Percentiles rank a stretch among this genome's conserved stretches.
Evolutionary conservation across 2,797 vertebrate species (phyloP).

Genomic region (Enteromius argenteus): DNA sequence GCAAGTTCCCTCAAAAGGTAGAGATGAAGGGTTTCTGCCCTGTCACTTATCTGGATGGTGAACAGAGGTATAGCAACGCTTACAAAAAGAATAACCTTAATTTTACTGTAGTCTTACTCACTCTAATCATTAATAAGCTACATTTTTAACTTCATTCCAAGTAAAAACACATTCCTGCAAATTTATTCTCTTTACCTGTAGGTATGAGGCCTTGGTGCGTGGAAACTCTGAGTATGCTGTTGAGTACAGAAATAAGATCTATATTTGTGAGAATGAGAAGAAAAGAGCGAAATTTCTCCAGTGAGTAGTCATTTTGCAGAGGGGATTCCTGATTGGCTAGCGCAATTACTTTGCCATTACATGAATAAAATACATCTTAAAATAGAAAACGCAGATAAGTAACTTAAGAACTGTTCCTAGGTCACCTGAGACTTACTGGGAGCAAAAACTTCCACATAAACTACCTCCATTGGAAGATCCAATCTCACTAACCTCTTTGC

Average conservation of each 20-base stretch:
- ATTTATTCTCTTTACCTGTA: slow-evolving; percentile 61
- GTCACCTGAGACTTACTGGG: slow-evolving; percentile 86
- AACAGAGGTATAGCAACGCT: slow-evolving; percentile 80
- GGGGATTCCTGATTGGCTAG: not conserved
- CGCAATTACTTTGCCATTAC: not conserved
- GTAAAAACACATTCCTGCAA: not conserved
- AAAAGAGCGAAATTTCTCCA: slow-evolving; percentile 90
- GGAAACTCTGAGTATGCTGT: slow-evolving; percentile 84
- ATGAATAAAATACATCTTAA: not conserved
- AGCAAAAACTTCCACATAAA: slow-evolving; percentile 88
- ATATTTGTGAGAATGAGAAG: slow-evolving; percentile 85
- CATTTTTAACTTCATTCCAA: not conserved
- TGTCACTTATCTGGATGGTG: slow-evolving; percentile 90
- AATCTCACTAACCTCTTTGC: slow-evolving; percentile 86
- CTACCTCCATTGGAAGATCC: slow-evolving; percentile 87
- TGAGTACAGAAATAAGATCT: slow-evolving; percentile 87
- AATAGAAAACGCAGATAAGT: not conserved
- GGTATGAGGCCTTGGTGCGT: slow-evolving; percentile 90
- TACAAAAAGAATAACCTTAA: not conserved
- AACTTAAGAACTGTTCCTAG: slow-evolving; percentile 68
- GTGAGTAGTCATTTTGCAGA: slow-evolving; percentile 67
- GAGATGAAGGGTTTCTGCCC: slow-evolving; percentile 94
- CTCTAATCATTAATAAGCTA: not conserved
- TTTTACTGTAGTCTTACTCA: not conserved
- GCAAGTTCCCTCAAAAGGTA: slow-evolving; percentile 82